Evolutionary conservation across 1,140 invertebrate genomes (phyloP).

Genomic region (Lepidostoma basale): DNA sequence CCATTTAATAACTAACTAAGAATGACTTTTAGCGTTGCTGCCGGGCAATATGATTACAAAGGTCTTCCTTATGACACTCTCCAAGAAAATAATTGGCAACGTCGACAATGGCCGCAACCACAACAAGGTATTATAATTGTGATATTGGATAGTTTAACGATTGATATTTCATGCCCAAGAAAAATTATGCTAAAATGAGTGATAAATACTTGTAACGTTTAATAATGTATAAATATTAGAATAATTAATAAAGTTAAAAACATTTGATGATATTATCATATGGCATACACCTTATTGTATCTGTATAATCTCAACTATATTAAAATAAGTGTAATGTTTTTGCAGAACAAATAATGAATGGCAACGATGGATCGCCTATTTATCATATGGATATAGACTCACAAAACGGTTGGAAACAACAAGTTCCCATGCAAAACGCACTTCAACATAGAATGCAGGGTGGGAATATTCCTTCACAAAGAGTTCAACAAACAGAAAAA

Average conservation of each 20-base stretch:
- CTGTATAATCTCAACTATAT: too few relatives aligned
- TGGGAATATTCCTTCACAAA: constrained; percentile 27
- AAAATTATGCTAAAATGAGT: too few relatives aligned
- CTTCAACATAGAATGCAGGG: constrained; percentile 35
- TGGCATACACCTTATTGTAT: too few relatives aligned
- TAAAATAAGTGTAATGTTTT: background rate
- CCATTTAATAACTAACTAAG: background rate
- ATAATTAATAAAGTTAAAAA: too few relatives aligned
- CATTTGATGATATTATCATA: too few relatives aligned
- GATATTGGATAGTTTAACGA: too few relatives aligned
- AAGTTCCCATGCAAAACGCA: constrained; percentile 23
- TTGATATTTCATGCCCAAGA: too few relatives aligned
- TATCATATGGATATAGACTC: constrained; percentile 41
- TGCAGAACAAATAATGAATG: constrained; percentile 1
- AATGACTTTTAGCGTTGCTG: constrained; percentile 33
- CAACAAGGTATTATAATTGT: constrained; percentile 27
- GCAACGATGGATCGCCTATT: constrained; percentile 39
- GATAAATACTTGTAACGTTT: too few relatives aligned
- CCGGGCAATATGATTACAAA: constrained; percentile 42
- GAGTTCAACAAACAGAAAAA: constrained; percentile 35
- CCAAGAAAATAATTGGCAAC: constrained; percentile 40
- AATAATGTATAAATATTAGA: too few relatives aligned
- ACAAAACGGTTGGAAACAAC: constrained; percentile 40
- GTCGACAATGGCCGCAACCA: constrained; percentile 38
- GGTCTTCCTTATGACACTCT: constrained; percentile 38